Evolutionary conservation across 2,113 vertebrate species (phyloP).

Genomic region (Scopus umbretta): DNA sequence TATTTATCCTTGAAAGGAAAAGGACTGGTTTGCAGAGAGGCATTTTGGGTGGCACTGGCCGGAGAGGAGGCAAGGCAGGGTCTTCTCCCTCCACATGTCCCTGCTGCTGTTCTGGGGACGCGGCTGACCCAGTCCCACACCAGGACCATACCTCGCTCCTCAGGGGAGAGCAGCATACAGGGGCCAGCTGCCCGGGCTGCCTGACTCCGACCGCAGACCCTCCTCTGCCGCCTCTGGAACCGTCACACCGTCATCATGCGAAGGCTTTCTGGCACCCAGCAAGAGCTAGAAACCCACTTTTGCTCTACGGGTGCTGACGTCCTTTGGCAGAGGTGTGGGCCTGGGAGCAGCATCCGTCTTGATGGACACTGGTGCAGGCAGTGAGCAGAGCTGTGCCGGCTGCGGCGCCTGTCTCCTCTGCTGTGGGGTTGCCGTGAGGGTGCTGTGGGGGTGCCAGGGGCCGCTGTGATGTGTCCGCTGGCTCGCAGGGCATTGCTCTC

Average conservation of each 20-base stretch:
- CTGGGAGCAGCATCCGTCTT: not conserved
- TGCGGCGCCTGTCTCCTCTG: not conserved
- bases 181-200: not conserved
- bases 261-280: not conserved
- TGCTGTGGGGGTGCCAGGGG: not conserved
- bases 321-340: not conserved
- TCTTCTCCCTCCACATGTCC: not conserved
- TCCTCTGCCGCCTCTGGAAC: not conserved
- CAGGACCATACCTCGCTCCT: not conserved
- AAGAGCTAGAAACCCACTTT: not conserved
- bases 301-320: rapidly evolving
- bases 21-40: not conserved
- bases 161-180: not conserved
- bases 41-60: not conserved
- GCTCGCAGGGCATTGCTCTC: constrained; percentile 58
- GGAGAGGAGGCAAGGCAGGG: not conserved
- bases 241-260: not conserved
- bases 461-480: not conserved
- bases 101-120: not conserved
- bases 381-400: not conserved
- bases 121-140: rapidly evolving
- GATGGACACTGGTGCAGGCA: not conserved
- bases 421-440: rapidly evolving
- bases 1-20: not conserved
- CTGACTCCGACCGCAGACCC: not conserved